Conservation (phyloP, 2,797 vertebrate genomes). For the Cirrhinus mrigala region DNA sequence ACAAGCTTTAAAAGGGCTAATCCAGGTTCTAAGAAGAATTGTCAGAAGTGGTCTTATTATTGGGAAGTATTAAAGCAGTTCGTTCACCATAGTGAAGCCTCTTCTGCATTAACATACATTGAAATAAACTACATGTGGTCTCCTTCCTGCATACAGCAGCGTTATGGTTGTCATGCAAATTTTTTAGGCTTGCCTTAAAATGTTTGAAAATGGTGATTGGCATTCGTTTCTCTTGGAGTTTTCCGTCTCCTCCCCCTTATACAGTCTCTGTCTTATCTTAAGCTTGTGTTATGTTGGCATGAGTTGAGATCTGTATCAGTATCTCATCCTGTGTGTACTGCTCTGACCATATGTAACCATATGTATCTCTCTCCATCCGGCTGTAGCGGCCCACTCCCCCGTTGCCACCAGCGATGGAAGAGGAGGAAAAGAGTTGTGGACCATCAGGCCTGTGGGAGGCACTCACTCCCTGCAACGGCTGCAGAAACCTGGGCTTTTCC, state of each 20-base stretch:
- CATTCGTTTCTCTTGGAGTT: not conserved
- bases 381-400: conserved; percentile 84
- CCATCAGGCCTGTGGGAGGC: conserved; percentile 94
- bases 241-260: not conserved
- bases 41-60: no score
- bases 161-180: not conserved
- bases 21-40: not conserved
- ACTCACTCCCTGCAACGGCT: conserved; percentile 94
- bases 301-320: not conserved
- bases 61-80: no score
- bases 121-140: no score
- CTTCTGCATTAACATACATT: no score
- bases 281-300: conserved; percentile 9
- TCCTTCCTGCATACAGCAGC: not conserved
- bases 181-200: not conserved
- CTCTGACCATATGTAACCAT: conserved; percentile 27
- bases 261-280: not conserved
- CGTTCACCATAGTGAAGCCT: no score
- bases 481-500: conserved; percentile 91
- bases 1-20: not conserved
- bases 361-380: conserved; percentile 51
- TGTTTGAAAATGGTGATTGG: not conserved
- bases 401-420: conserved; percentile 82
- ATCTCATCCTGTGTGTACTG: not conserved
- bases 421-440: conserved; percentile 90